Conservation (phyloP, 2,888 invertebrate genomes). For the Cantharis rufa region DNA sequence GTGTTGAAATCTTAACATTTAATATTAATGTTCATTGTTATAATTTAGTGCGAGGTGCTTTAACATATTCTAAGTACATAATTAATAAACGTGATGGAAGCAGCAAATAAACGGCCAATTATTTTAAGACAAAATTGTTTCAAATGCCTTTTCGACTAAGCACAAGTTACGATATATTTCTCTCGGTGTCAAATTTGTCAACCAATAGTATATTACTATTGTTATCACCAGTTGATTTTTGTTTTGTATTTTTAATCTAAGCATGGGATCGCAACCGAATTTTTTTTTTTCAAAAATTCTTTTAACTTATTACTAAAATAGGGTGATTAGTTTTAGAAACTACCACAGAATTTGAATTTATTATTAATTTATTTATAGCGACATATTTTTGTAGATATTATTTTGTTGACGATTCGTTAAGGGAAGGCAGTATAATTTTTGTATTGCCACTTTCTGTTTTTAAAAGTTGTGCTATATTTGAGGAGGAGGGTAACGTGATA, state of each 20-base stretch:
- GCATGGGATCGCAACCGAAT: neutral
- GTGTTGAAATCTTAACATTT: neutral
- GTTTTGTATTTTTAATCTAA: neutral
- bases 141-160: neutral
- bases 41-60: constrained; percentile 23
- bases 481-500: neutral
- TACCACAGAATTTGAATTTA: neutral
- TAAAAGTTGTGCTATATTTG: no score
- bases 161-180: neutral
- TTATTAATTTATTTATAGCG: neutral
- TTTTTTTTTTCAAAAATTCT: neutral
- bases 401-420: neutral
- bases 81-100: constrained; percentile 25
- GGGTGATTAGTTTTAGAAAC: neutral
- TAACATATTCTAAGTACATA: constrained; percentile 28
- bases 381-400: neutral
- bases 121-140: constrained; percentile 20
- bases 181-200: neutral
- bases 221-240: neutral
- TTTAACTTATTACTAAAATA: neutral
- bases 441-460: no score
- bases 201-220: neutral
- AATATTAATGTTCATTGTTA: neutral
- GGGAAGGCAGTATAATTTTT: no score
- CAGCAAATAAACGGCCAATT: constrained; percentile 1